phyloP scores from a whole-genome alignment of 2,113 vertebrate genomes.

The Brachypodius melanocephalos region DNA sequence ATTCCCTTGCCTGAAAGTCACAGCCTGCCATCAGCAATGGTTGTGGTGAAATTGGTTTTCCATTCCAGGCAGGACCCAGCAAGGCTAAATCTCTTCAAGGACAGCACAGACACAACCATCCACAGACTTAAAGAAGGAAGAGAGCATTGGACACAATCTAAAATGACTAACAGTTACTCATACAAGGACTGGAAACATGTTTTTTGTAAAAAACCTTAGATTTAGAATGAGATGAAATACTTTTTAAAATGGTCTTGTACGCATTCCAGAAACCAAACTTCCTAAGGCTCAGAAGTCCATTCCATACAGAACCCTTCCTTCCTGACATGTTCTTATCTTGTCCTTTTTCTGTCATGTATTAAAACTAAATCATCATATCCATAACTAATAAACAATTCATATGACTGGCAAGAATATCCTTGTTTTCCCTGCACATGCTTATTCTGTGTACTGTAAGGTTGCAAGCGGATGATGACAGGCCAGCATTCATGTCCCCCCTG shows the following conservation, averaged over 20 bases:
- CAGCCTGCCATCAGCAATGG: neutral
- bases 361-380: neutral
- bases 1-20: neutral
- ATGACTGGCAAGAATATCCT: neutral
- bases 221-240: slow-evolving; percentile 8
- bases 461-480: neutral
- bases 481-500: neutral
- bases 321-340: slow-evolving; percentile 20
- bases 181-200: neutral
- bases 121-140: neutral
- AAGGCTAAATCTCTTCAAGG: neutral
- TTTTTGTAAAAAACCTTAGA: slow-evolving; percentile 22
- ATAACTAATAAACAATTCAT: neutral
- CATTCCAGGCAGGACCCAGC: neutral
- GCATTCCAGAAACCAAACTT: slow-evolving; percentile 13
- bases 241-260: neutral
- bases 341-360: neutral
- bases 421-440: neutral
- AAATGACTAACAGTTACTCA: neutral
- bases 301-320: neutral
- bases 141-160: neutral
- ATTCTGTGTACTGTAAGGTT: neutral
- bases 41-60: neutral
- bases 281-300: neutral
- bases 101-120: neutral